These are phyloP conservation scores for Drosophila malerkotliana DNA, from an alignment of 1,140 invertebrate genomes.

Conservation along the genomic window DNA sequence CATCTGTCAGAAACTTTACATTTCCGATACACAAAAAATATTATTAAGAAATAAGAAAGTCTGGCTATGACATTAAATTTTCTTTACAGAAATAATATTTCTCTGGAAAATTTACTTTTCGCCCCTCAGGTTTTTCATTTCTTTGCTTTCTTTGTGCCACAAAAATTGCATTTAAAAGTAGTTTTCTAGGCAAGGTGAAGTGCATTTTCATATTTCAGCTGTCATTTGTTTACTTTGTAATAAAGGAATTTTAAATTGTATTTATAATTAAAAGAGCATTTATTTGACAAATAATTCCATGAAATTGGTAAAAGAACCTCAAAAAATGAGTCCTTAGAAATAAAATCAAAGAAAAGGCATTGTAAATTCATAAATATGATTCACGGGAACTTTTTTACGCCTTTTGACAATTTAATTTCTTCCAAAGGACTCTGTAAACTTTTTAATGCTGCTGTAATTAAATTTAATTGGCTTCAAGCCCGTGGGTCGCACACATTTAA, in stretches of 20 bases:
- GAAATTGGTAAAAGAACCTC: background rate
- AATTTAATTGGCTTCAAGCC: conserved; percentile 54
- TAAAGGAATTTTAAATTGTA: conserved; percentile 34
- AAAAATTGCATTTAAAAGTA: conserved; percentile 24
- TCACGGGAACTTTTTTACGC: conserved; percentile 43
- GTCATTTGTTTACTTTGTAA: conserved; percentile 22
- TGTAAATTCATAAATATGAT: conserved; percentile 16
- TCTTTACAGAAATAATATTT: conserved; percentile 1
- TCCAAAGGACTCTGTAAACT: conserved; percentile 43
- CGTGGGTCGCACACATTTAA: conserved; percentile 16
- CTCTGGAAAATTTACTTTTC: conserved; percentile 16
- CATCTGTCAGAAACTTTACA: too few species aligned
- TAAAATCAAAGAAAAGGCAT: background rate
- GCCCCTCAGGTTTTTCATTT: conserved; percentile 13
- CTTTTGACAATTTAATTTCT: conserved; percentile 36
- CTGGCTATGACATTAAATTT: background rate
- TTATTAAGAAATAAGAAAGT: background rate
- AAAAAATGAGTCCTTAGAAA: background rate
- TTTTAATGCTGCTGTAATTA: conserved; percentile 68
- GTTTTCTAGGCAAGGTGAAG: background rate
- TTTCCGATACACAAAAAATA: too few species aligned
- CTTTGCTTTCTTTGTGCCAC: background rate
- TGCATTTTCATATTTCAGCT: conserved; percentile 12
- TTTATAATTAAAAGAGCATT: conserved; percentile 23
- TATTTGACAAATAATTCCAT: background rate